These are phyloP conservation scores for Drosophila burlai DNA, from an alignment of 1,140 invertebrate genomes.

Conservation along the genomic window DNA sequence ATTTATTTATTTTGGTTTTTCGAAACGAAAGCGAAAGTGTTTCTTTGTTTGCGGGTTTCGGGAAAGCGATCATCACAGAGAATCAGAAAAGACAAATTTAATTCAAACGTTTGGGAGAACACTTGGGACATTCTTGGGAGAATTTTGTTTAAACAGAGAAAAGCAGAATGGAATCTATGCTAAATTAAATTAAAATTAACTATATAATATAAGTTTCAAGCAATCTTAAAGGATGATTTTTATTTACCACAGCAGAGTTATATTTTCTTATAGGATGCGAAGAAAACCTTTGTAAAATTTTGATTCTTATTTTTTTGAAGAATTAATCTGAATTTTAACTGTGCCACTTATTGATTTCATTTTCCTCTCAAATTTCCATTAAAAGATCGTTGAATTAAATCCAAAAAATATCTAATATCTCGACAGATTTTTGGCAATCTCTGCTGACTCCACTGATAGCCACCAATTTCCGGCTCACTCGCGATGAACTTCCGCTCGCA, in stretches of 20 bases:
- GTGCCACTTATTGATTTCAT: not conserved
- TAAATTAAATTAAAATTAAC: not conserved
- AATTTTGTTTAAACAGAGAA: not conserved
- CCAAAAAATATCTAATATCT: not conserved
- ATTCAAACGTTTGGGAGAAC: not conserved
- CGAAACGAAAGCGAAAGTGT: constrained; percentile 66
- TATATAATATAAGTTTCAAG: not conserved
- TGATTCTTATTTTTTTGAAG: not conserved
- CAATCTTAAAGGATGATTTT: not conserved
- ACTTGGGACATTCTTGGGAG: not conserved
- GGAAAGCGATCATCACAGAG: constrained; percentile 4
- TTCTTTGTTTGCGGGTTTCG: constrained; percentile 15
- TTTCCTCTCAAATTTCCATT: not conserved
- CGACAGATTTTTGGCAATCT: constrained; percentile 13
- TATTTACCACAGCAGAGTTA: not conserved
- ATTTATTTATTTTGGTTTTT: constrained; percentile 31
- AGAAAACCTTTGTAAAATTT: no score
- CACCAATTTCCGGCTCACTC: constrained; percentile 40
- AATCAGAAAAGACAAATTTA: not conserved
- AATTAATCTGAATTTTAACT: no score
- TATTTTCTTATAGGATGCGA: not conserved
- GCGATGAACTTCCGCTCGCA: constrained; percentile 34
- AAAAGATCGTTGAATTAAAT: not conserved
- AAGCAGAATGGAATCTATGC: not conserved
- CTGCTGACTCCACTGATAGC: constrained; percentile 28